Evolutionary conservation across 2,888 invertebrate genomes (phyloP).

Genomic region (Carterocephalus palaemon): DNA sequence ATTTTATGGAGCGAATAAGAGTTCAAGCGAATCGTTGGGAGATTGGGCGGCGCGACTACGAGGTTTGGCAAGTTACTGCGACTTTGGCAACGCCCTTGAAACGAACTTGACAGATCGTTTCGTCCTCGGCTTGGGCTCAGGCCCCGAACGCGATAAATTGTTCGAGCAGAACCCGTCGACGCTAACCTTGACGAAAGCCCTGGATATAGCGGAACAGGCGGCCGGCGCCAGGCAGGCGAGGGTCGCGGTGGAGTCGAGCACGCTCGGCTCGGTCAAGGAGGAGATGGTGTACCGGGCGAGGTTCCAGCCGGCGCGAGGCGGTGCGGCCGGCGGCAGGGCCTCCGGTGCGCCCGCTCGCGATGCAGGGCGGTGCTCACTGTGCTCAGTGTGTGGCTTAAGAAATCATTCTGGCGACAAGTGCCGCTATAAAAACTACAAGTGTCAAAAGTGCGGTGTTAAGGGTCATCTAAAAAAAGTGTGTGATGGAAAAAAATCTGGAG

Average conservation of each 20-base stretch:
- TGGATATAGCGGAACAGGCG: conserved; percentile 28
- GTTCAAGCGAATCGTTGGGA: conserved; percentile 23
- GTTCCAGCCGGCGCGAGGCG: conserved; percentile 11
- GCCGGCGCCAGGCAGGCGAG: conserved; percentile 13
- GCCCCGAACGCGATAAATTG: conserved; percentile 28
- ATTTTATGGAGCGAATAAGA: conserved; percentile 22
- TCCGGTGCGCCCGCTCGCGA: neutral
- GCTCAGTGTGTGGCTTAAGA: conserved; percentile 28
- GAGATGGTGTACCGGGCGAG: conserved; percentile 11
- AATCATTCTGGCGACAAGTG: conserved; percentile 27
- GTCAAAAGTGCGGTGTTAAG: conserved; percentile 30
- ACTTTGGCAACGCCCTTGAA: conserved; percentile 29
- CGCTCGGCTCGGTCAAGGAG: conserved; percentile 15
- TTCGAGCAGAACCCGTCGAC: conserved; percentile 22
- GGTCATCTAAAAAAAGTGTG: conserved; percentile 34
- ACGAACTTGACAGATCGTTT: conserved; percentile 29
- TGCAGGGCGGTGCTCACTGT: conserved; percentile 1
- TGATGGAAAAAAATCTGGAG: neutral
- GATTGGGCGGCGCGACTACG: conserved; percentile 26
- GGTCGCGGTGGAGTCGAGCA: neutral
- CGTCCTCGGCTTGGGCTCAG: conserved; percentile 28
- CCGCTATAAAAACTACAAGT: conserved; percentile 29
- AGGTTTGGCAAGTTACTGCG: conserved; percentile 25
- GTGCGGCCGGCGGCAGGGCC: conserved; percentile 4
- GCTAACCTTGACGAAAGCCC: conserved; percentile 23